Conservation (phyloP, 2,797 vertebrate genomes). For the Crocodylus rhombifer region DNA sequence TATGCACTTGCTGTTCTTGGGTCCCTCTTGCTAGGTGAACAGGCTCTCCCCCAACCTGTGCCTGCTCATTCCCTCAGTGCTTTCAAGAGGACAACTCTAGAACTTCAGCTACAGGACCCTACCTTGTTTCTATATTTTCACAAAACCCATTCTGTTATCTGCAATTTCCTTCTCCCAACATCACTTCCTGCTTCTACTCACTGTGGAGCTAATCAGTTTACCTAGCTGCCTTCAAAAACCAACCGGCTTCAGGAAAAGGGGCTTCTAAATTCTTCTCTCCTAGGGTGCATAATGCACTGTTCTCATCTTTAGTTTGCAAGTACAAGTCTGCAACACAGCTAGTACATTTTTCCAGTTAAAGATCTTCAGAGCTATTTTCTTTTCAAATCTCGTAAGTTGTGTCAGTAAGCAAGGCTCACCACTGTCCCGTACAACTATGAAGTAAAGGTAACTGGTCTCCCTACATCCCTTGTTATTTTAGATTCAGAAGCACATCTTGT, state of each 20-base stretch:
- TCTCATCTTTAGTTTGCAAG: neutral
- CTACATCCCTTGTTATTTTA: neutral
- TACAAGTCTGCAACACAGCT: neutral
- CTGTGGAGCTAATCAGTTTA: neutral
- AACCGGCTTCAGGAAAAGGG: neutral
- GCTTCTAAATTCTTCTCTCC: neutral
- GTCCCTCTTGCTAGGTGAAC: neutral
- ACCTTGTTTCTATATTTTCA: fast-evolving
- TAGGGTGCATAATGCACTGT: neutral
- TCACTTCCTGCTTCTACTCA: neutral
- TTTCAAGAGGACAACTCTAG: fast-evolving
- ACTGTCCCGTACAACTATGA: neutral
- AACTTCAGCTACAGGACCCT: neutral
- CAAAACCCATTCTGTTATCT: neutral
- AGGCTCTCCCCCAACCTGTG: fast-evolving
- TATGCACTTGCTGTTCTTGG: neutral
- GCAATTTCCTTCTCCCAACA: neutral
- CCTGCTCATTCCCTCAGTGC: fast-evolving
- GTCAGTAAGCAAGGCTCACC: neutral
- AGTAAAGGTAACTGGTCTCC: neutral
- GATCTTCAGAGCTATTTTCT: neutral
- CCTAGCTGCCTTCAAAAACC: neutral
- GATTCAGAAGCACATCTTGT: neutral
- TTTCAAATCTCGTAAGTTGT: neutral
- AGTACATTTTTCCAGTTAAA: neutral